Conservation (phyloP, 2,113 vertebrate species). For the Anas platyrhynchos region DNA sequence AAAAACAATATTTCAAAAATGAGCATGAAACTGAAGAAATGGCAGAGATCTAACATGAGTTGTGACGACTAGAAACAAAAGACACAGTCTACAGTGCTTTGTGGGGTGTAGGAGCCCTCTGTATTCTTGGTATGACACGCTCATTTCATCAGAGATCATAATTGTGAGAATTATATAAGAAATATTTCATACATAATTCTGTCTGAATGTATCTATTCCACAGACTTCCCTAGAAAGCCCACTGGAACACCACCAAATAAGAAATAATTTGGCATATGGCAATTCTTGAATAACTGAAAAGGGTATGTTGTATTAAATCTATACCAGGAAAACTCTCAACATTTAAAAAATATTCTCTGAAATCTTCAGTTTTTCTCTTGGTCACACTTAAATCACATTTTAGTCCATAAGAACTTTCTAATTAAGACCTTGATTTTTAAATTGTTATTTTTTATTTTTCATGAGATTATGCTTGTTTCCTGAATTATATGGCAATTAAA, state of each 20-base stretch:
- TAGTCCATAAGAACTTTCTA: neutral
- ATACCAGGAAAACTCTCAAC: rapidly evolving
- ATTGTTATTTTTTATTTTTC: constrained; percentile 15
- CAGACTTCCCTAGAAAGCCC: neutral
- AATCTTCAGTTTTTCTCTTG: neutral
- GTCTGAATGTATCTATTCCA: neutral
- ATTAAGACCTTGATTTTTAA: neutral
- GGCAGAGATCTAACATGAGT: neutral
- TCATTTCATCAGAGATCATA: rapidly evolving
- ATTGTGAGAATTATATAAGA: neutral
- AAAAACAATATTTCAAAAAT: neutral
- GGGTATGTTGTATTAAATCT: rapidly evolving
- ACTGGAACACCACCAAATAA: neutral
- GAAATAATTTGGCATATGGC: neutral
- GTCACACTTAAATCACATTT: neutral
- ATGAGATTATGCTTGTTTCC: neutral
- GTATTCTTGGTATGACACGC: neutral
- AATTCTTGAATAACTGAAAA: neutral
- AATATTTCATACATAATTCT: neutral
- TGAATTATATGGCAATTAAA: constrained; percentile 9
- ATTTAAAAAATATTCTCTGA: neutral
- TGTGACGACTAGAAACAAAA: neutral
- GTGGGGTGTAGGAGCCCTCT: rapidly evolving
- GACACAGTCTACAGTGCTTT: neutral
- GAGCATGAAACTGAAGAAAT: neutral